A percentile compares a stretch with the other conserved stretches of the same genome.
phyloP scores from a whole-genome alignment of 2,888 invertebrate species.

The Epistrophe eligans region DNA sequence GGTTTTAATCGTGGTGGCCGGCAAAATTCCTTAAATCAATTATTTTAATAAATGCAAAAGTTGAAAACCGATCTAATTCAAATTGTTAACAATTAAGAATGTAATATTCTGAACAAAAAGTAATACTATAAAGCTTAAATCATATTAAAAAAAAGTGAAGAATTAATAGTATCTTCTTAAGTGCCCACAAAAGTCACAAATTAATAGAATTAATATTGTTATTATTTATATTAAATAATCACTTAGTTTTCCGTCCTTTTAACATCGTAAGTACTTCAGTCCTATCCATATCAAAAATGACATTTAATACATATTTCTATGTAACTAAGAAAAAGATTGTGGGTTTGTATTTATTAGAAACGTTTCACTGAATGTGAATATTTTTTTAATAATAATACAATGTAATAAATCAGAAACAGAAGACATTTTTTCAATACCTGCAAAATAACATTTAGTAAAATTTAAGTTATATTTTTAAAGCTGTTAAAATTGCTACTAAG shows the following conservation, averaged over 20 bases:
- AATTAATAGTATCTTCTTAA: background rate
- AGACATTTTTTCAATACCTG: background rate
- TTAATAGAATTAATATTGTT: slow-evolving; percentile 27
- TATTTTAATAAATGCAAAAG: background rate
- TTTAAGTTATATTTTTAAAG: background rate
- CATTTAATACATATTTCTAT: background rate
- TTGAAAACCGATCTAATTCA: background rate
- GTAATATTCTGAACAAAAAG: background rate
- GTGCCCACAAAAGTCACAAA: slow-evolving; percentile 59
- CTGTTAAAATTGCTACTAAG: background rate
- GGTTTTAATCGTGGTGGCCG: too few relatives aligned
- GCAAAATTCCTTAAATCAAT: too few relatives aligned
- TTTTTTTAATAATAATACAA: too few relatives aligned
- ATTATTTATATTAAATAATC: slow-evolving; percentile 40
- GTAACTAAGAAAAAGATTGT: background rate
- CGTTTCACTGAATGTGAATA: background rate
- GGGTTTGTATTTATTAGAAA: background rate
- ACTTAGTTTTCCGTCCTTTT: slow-evolving; percentile 70
- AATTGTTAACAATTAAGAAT: slow-evolving; percentile 1
- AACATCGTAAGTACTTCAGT: slow-evolving; percentile 3
- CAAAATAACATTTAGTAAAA: background rate
- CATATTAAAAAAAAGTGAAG: background rate
- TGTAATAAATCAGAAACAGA: background rate
- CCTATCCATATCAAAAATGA: background rate
- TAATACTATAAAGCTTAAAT: background rate